phyloP scores from a whole-genome alignment of 2,113 vertebrate genomes.

The Lates calcarifer region DNA sequence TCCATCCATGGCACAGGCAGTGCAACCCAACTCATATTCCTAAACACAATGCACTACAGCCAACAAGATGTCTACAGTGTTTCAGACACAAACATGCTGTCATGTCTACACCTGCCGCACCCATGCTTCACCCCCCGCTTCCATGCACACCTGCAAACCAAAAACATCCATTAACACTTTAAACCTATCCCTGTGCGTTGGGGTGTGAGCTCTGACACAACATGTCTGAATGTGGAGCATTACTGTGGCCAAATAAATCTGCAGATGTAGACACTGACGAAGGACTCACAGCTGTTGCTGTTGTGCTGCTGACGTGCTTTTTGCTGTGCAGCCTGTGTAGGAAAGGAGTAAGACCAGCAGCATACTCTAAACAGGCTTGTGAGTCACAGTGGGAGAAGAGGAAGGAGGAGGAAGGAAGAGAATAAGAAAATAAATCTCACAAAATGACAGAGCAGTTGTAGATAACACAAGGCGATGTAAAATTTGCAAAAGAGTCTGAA shows the following conservation, averaged over 20 bases:
- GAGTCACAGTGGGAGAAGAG: background rate
- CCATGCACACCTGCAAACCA: background rate
- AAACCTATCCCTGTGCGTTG: background rate
- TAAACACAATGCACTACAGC: too few relatives aligned
- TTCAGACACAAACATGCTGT: too few relatives aligned
- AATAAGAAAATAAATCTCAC: background rate
- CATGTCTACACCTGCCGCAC: background rate
- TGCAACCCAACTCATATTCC: too few relatives aligned
- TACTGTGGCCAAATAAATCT: background rate
- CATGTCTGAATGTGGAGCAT: background rate
- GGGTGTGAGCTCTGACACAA: background rate
- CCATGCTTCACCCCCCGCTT: background rate
- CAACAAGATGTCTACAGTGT: too few relatives aligned
- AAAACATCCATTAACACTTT: background rate
- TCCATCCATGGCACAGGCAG: too few relatives aligned
- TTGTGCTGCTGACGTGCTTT: background rate
- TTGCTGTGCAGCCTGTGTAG: background rate
- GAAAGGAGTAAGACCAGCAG: background rate
- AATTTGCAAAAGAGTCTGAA: background rate
- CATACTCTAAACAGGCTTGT: background rate
- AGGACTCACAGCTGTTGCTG: background rate
- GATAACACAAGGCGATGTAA: too few relatives aligned
- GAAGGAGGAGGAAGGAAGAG: background rate
- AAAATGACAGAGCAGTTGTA: background rate
- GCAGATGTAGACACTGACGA: background rate